Conservation (phyloP, 2,888 invertebrate genomes). For the Callinectes sapidus region DNA sequence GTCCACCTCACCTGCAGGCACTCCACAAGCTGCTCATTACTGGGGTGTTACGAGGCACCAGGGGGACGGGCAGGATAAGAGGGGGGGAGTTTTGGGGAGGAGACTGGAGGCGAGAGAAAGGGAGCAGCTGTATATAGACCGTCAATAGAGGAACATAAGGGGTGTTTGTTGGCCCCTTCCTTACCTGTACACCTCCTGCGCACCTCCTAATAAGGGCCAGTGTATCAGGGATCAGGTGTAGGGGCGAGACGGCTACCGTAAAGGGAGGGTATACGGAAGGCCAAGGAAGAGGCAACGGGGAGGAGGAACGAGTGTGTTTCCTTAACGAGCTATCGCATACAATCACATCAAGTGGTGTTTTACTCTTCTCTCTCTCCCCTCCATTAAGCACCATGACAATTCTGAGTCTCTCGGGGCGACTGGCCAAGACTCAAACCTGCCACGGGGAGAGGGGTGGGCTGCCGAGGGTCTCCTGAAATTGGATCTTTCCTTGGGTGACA, state of each 20-base stretch:
- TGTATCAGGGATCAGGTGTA: not conserved
- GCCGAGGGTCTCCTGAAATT: not conserved
- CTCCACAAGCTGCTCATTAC: conserved; percentile 13
- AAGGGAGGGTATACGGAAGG: not conserved
- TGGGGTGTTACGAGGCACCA: not conserved
- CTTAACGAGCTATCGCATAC: not conserved
- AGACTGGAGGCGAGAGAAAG: not conserved
- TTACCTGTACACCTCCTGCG: not conserved
- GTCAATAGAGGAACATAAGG: not conserved
- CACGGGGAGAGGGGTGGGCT: not conserved
- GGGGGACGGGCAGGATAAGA: not conserved
- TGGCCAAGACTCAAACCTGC: not conserved
- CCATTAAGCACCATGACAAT: conserved; percentile 16
- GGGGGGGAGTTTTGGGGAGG: not conserved
- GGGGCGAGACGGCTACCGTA: not conserved
- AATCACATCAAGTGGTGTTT: not conserved
- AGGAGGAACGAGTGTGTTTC: not conserved
- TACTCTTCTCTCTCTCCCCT: not conserved
- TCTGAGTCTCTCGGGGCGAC: not conserved
- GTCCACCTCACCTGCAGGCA: not conserved
- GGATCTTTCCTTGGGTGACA: not conserved
- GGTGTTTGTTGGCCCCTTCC: not conserved
- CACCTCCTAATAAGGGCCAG: not conserved
- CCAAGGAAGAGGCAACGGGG: not conserved
- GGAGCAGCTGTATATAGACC: not conserved